Evolutionary conservation across 2,888 invertebrate genomes (phyloP), one percentile per base, ranked within the genome.

Genomic region (Hirtodrosophila confusa): DNA sequence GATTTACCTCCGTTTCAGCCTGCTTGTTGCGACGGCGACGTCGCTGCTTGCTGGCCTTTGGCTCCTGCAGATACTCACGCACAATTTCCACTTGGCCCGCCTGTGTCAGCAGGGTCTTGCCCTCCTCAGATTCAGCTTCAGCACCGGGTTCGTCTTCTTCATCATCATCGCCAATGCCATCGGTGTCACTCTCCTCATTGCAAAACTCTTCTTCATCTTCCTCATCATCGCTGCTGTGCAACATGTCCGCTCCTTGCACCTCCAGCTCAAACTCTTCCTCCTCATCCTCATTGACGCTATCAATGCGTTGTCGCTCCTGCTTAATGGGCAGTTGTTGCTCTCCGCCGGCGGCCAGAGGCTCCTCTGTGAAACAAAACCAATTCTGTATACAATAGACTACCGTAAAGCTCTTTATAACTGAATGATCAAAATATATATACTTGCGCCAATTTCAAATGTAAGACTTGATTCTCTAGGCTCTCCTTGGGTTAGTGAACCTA

Each of bases 311-410:
- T 5, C 55, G 56, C 40, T 80, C 80, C 36, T 77, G 51, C 23
- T 85, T 85, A 24, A 80, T 80, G 24, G 68, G 35, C 6, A 74
- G n/a, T 3, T 54, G 67, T 7, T 64, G 50, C 17, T 80, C 80
- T 0, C 37, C 55, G 8, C 37, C 49, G 23, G 17, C 23, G 10
- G 50, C 39, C n/a, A 66, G n/a, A 3, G 74, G 78, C 17, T 80
- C 80, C 56, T 64, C 77, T 75, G 27, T 23, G 17, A 5, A 3
- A 17, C 4, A n/a, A 12, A 39, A 35, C 43, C 24, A 27, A n/a
- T 10, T 27, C 4, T 27, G 1, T 6, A 27, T 17, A 17, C 17
- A 17, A 17, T 17, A 17, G 17, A 17, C 17, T 17, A 17, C 1
- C 17, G 2, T 17, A 17, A 17, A 17, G 17, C 17, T 1, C 17